Evolutionary conservation across 2,797 vertebrate species (phyloP).

Genomic region (Bradypus variegatus): DNA sequence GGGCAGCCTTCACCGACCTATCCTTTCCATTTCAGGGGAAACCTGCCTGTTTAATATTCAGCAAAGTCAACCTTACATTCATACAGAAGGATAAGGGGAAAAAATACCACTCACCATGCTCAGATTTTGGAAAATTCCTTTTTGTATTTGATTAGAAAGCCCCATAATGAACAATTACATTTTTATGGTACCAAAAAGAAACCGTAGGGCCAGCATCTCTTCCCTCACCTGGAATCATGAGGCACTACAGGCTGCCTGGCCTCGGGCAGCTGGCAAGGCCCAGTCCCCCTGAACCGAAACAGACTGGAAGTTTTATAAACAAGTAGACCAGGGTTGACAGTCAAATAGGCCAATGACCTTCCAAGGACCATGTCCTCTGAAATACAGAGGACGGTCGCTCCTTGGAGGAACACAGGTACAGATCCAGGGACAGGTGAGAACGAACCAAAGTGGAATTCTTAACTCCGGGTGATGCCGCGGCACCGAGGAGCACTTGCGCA

Average conservation of each 20-base stretch:
- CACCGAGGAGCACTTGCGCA: background rate
- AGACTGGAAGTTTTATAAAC: background rate
- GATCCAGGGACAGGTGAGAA: accelerated
- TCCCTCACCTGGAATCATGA: background rate
- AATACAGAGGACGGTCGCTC: background rate
- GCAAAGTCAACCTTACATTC: background rate
- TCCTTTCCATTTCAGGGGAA: too few relatives aligned
- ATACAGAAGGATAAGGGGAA: background rate
- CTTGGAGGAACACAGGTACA: background rate
- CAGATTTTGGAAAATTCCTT: background rate
- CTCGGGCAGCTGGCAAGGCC: too few relatives aligned
- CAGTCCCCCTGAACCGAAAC: background rate
- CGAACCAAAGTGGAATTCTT: background rate
- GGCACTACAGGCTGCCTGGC: accelerated
- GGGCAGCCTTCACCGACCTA: too few relatives aligned
- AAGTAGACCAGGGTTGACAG: too few relatives aligned
- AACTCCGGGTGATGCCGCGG: accelerated
- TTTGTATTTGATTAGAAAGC: background rate
- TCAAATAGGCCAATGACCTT: too few relatives aligned
- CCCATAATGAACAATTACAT: accelerated
- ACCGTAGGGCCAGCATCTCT: too few relatives aligned
- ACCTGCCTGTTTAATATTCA: background rate
- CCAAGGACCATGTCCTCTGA: background rate
- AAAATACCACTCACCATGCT: background rate
- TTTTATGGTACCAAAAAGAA: background rate